A percentile compares a stretch with the other conserved stretches of the same genome.
Evolutionary conservation across 2,888 invertebrate species (phyloP).

Genomic region (Ophion costatus): DNA sequence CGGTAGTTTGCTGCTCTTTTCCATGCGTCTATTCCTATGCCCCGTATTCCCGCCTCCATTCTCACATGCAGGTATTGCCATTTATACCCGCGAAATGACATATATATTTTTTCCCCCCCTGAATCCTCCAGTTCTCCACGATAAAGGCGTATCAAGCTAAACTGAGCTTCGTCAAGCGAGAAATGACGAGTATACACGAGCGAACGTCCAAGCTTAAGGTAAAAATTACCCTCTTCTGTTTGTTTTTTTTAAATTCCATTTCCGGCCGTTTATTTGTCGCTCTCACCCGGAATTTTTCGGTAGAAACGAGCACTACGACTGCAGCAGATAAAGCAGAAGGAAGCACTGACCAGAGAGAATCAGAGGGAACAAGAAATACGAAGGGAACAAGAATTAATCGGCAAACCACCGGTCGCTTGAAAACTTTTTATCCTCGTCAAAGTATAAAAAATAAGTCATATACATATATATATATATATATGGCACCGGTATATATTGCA

Average conservation of each 20-base stretch:
- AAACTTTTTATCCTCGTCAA: slow-evolving; percentile 18
- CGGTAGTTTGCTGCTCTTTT: too few species aligned
- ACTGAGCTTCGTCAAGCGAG: slow-evolving; percentile 82
- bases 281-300: slow-evolving; percentile 29
- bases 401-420: slow-evolving; percentile 68
- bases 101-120: neutral
- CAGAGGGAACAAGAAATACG: slow-evolving; percentile 79
- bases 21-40: too few species aligned
- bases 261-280: neutral
- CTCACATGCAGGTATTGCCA: neutral
- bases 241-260: neutral
- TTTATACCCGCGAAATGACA: slow-evolving; percentile 1
- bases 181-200: slow-evolving; percentile 83
- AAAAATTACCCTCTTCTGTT: slow-evolving; percentile 25
- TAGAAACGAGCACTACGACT: slow-evolving; percentile 83
- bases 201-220: slow-evolving; percentile 83
- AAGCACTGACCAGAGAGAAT: slow-evolving; percentile 78
- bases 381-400: slow-evolving; percentile 80
- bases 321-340: slow-evolving; percentile 83
- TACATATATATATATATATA: neutral
- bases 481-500: slow-evolving; percentile 3
- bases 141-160: slow-evolving; percentile 83
- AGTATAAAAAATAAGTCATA: slow-evolving; percentile 5
- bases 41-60: too few species aligned
- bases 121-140: slow-evolving; percentile 75